Evolutionary conservation across 2,888 invertebrate species (phyloP).

Genomic region (Agrochola lota): DNA sequence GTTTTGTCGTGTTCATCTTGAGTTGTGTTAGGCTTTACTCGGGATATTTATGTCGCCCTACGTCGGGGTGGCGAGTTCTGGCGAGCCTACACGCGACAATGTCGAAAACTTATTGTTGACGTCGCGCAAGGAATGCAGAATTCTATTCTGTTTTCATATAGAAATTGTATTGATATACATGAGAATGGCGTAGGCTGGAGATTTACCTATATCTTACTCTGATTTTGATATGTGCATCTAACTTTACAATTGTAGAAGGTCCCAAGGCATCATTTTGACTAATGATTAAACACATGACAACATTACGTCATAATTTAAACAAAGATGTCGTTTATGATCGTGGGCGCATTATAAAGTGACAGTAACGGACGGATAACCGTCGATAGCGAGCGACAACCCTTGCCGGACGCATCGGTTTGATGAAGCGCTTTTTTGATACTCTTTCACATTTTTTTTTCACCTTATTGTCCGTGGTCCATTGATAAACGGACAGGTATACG

Average conservation of each 20-base stretch:
- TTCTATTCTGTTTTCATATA: constrained; percentile 68
- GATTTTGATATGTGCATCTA: constrained; percentile 39
- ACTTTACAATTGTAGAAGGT: constrained; percentile 3
- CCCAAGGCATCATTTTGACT: constrained; percentile 17
- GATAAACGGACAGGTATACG: constrained; percentile 91
- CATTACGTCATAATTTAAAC: constrained; percentile 54
- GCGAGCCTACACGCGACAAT: constrained; percentile 84
- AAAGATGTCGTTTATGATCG: constrained; percentile 62
- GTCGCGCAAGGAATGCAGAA: constrained; percentile 71
- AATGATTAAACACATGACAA: constrained; percentile 40
- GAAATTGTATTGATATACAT: constrained; percentile 62
- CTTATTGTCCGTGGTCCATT: constrained; percentile 89
- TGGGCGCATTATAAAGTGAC: constrained; percentile 65
- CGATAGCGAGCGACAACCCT: constrained; percentile 84
- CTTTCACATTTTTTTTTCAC: constrained; percentile 82
- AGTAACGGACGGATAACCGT: constrained; percentile 68
- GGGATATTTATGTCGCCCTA: constrained; percentile 86
- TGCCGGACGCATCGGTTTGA: constrained; percentile 87
- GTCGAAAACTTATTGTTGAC: constrained; percentile 84
- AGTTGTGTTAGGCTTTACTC: constrained; percentile 90
- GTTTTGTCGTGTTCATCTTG: constrained; percentile 90
- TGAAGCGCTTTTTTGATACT: constrained; percentile 89
- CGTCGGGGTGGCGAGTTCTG: constrained; percentile 81
- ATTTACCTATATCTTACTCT: constrained; percentile 49
- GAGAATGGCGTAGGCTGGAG: constrained; percentile 54